These are phyloP conservation scores for Goniozus legneri DNA, from an alignment of 1,140 invertebrate genomes.

Conservation along the genomic window DNA sequence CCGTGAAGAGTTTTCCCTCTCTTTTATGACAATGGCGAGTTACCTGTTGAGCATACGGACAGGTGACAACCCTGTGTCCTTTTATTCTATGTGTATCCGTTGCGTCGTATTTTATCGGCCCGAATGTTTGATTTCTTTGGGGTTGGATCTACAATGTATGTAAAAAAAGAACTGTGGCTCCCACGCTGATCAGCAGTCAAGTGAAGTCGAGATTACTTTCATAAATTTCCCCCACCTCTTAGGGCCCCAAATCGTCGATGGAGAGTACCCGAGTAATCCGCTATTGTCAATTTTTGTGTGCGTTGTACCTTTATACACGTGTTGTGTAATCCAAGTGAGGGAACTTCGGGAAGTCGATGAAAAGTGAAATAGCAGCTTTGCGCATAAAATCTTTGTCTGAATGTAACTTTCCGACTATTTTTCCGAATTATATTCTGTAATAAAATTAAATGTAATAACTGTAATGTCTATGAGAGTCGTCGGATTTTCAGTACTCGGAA, in stretches of 20 bases:
- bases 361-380: background rate
- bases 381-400: no score
- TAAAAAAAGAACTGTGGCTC: constrained; percentile 37
- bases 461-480: background rate
- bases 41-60: constrained; percentile 50
- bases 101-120: constrained; percentile 43
- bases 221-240: constrained; percentile 34
- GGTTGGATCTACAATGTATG: constrained; percentile 1
- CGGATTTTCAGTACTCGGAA: constrained; percentile 8
- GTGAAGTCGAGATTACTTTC: constrained; percentile 44
- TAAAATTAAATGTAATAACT: no score
- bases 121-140: constrained; percentile 46
- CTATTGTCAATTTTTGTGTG: background rate
- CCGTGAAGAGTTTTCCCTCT: constrained; percentile 11
- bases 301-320: background rate
- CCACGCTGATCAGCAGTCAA: constrained; percentile 53
- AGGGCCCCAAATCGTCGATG: constrained; percentile 16
- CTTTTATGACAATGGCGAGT: constrained; percentile 30
- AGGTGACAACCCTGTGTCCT: constrained; percentile 45
- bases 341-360: background rate
- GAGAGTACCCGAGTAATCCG: constrained; percentile 20
- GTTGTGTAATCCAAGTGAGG: constrained; percentile 8
- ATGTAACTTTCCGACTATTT: no score
- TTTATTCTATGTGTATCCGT: constrained; percentile 34
- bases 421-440: no score